phyloP scores from a whole-genome alignment of 2,888 invertebrate species.

The Argyra leucocephala region DNA sequence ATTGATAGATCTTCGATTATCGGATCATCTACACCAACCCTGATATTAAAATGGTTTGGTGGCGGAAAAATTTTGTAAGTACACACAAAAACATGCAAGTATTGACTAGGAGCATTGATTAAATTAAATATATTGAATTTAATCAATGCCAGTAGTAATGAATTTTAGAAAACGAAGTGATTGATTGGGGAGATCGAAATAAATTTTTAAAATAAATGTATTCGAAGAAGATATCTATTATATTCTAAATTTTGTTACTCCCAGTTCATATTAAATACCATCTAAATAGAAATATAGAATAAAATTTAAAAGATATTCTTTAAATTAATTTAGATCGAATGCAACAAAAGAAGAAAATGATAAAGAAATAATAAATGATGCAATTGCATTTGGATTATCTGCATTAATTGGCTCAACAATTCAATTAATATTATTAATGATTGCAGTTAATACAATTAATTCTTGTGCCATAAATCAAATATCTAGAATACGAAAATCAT shows the following conservation, averaged over 20 bases:
- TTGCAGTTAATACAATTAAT: conserved; percentile 53
- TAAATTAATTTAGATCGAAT: conserved; percentile 36
- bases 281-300: background rate
- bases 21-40: conserved; percentile 46
- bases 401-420: conserved; percentile 46
- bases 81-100: no score
- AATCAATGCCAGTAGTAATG: no score
- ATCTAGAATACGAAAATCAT: conserved; percentile 47
- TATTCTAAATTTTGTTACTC: no score
- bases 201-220: conserved; percentile 13
- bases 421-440: conserved; percentile 49
- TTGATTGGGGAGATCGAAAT: no score
- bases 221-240: no score
- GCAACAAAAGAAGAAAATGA: conserved; percentile 46
- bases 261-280: no score
- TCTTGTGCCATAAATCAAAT: conserved; percentile 50
- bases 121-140: background rate
- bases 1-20: conserved; percentile 50
- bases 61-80: conserved; percentile 52
- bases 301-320: background rate
- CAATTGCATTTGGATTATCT: conserved; percentile 51
- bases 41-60: conserved; percentile 48
- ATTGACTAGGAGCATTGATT: no score
- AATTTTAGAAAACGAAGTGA: no score
- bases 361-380: conserved; percentile 48